Conservation (phyloP, 2,888 invertebrate genomes). For the Ormyrus labotus region DNA sequence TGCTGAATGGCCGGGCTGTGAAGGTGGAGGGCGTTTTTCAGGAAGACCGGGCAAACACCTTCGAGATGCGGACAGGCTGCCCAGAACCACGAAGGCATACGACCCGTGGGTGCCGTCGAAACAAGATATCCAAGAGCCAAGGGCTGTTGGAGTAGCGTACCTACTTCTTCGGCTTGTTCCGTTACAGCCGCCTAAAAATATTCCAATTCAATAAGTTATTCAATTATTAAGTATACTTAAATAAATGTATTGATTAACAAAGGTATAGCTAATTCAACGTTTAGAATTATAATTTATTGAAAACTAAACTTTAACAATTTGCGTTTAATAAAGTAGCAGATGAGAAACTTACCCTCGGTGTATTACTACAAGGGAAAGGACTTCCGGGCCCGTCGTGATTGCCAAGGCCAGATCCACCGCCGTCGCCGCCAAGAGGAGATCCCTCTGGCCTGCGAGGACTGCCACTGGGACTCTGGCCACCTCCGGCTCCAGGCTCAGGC, state of each 20-base stretch:
- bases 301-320: not conserved
- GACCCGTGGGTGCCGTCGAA: slow-evolving; percentile 95
- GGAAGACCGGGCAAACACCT: slow-evolving; percentile 92
- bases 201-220: not conserved
- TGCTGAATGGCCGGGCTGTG: slow-evolving; percentile 93
- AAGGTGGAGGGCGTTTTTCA: slow-evolving; percentile 96
- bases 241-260: not conserved
- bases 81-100: slow-evolving; percentile 99
- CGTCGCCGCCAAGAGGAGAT: slow-evolving; percentile 72
- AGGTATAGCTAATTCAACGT: not conserved
- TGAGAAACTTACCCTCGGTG: slow-evolving; percentile 75
- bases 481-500: slow-evolving; percentile 79
- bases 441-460: slow-evolving; percentile 77
- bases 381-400: slow-evolving; percentile 76
- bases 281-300: not conserved
- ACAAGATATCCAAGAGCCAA: slow-evolving; percentile 98
- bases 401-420: slow-evolving; percentile 73
- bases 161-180: slow-evolving; percentile 83
- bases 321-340: not conserved
- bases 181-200: slow-evolving; percentile 76
- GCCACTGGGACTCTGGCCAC: slow-evolving; percentile 80
- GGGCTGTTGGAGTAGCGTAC: slow-evolving; percentile 96
- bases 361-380: slow-evolving; percentile 77
- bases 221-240: not conserved
- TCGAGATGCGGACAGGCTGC: slow-evolving; percentile 95